These are phyloP conservation scores for Collichthys lucidus DNA, from an alignment of 2,113 vertebrate species.

Conservation along the genomic window DNA sequence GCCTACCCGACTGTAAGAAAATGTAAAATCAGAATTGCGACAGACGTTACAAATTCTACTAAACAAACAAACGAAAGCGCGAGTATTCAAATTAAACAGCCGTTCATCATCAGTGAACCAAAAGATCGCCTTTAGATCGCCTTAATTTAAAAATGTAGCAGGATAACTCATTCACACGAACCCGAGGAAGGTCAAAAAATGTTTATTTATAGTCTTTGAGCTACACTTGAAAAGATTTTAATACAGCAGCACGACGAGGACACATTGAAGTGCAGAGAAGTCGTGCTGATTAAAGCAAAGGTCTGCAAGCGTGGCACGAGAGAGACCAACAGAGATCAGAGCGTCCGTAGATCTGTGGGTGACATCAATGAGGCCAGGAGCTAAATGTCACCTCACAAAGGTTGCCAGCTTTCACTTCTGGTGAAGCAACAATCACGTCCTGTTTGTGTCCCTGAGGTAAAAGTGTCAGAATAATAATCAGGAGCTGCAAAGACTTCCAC, in stretches of 20 bases:
- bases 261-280: background rate
- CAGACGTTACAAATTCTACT: too few relatives aligned
- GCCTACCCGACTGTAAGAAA: too few relatives aligned
- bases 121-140: too few relatives aligned
- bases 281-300: constrained; percentile 19
- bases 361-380: constrained; percentile 4
- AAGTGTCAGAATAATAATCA: background rate
- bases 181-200: background rate
- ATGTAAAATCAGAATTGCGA: too few relatives aligned
- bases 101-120: too few relatives aligned
- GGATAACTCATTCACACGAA: background rate
- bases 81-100: too few relatives aligned
- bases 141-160: background rate
- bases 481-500: background rate
- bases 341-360: constrained; percentile 11
- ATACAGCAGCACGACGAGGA: background rate
- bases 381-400: constrained; percentile 40
- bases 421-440: background rate
- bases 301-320: constrained; percentile 34
- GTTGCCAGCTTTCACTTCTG: background rate
- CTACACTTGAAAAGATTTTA: background rate
- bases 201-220: background rate
- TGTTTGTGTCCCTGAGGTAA: background rate
- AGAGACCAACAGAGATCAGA: constrained; percentile 47
- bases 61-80: too few relatives aligned